Evolutionary conservation across 1,140 invertebrate species (phyloP).

Genomic region (Aphaenogaster floridana): DNA sequence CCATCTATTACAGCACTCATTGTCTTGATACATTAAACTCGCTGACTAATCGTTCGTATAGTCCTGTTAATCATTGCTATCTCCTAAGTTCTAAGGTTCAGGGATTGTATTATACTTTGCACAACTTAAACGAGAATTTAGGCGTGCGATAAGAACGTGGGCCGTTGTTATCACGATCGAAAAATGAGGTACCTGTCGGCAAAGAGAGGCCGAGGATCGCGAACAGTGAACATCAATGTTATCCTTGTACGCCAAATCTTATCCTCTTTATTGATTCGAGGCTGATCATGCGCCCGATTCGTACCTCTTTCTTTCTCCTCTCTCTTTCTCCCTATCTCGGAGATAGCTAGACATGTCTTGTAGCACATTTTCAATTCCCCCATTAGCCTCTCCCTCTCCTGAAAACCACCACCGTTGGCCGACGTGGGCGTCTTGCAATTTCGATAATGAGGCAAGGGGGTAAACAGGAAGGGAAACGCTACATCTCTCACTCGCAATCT

Average conservation of each 20-base stretch:
- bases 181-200: constrained; percentile 5
- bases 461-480: constrained; percentile 41
- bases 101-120: constrained; percentile 18
- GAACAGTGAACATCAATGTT: constrained; percentile 73
- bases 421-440: constrained; percentile 44
- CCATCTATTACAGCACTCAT: constrained; percentile 4
- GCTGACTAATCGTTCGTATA: not conserved
- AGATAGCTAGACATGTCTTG: constrained; percentile 70
- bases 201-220: constrained; percentile 17
- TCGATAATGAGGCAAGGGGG: not conserved
- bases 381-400: constrained; percentile 29
- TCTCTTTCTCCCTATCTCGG: constrained; percentile 1
- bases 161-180: not conserved
- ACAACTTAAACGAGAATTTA: constrained; percentile 30
- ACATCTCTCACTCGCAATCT: constrained; percentile 1
- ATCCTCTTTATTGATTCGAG: constrained; percentile 38
- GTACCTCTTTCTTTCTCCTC: constrained; percentile 11
- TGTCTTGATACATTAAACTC: constrained; percentile 8
- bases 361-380: constrained; percentile 54
- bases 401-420: constrained; percentile 34
- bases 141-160: not conserved
- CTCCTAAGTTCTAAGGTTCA: constrained; percentile 19
- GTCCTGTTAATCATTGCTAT: constrained; percentile 21
- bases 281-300: constrained; percentile 29
- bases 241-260: constrained; percentile 58